These are phyloP conservation scores for Tetragnatha versicolor DNA, from an alignment of 1,140 invertebrate genomes.

Conservation along the genomic window DNA sequence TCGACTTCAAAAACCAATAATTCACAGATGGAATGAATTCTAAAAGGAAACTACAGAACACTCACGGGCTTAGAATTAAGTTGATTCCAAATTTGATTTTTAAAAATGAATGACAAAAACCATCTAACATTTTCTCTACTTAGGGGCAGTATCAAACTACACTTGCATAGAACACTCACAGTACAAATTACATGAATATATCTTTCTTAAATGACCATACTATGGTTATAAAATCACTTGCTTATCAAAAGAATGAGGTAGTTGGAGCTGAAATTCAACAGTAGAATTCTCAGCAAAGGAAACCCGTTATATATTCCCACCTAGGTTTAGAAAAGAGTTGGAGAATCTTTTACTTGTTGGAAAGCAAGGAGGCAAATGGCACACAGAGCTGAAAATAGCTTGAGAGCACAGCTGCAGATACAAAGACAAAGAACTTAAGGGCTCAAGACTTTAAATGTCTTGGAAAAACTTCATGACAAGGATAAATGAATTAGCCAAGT, in stretches of 20 bases:
- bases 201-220: constrained; percentile 20
- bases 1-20: not conserved
- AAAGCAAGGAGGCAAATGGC: not conserved
- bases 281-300: constrained; percentile 8
- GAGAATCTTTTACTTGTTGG: not conserved
- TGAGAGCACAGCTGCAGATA: not conserved
- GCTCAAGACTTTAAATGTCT: not conserved
- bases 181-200: constrained; percentile 38
- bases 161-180: not conserved
- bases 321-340: not conserved
- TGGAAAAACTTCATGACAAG: not conserved
- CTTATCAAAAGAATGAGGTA: constrained; percentile 39
- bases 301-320: constrained; percentile 9
- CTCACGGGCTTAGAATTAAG: not conserved
- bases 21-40: not conserved
- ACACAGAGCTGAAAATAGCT: not conserved
- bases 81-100: not conserved
- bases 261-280: constrained; percentile 38
- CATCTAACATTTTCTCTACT: not conserved
- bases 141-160: not conserved
- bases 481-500: not conserved
- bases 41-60: not conserved
- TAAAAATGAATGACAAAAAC: not conserved
- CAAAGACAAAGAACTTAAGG: not conserved
- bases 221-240: constrained; percentile 34